phyloP scores from a whole-genome alignment of 2,888 invertebrate species.

The Papilio elwesi region DNA sequence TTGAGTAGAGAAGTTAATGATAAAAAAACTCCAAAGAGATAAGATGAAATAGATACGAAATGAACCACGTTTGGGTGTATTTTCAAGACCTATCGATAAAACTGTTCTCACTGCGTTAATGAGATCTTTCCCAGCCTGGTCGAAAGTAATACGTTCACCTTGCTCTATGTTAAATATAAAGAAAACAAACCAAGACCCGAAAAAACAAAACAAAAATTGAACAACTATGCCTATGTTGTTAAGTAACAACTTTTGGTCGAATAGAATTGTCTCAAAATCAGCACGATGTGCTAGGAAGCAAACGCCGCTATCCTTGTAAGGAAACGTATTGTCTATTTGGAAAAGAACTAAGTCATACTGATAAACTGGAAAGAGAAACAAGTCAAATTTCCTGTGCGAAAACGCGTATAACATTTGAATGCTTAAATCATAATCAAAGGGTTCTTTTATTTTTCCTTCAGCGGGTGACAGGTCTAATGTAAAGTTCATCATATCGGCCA shows the following conservation, averaged over 20 bases:
- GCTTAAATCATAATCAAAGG: constrained; percentile 63
- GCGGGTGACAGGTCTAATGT: constrained; percentile 62
- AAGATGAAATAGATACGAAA: constrained; percentile 68
- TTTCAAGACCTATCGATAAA: constrained; percentile 61
- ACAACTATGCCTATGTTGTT: constrained; percentile 53
- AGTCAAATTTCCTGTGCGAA: constrained; percentile 65
- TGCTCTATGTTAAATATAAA: constrained; percentile 61
- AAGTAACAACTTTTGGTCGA: constrained; percentile 60
- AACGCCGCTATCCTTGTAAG: constrained; percentile 71
- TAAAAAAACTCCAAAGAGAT: constrained; percentile 72
- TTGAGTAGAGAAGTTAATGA: constrained; percentile 73
- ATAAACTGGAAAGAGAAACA: constrained; percentile 68
- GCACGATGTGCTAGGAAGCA: constrained; percentile 70
- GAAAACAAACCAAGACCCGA: constrained; percentile 68
- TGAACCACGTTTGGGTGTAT: constrained; percentile 59
- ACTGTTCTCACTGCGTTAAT: constrained; percentile 66
- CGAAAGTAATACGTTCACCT: constrained; percentile 52
- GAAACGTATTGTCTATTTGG: constrained; percentile 65
- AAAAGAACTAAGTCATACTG: constrained; percentile 68
- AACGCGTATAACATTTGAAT: constrained; percentile 64
- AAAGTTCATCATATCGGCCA: constrained; percentile 68
- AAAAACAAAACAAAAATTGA: constrained; percentile 57
- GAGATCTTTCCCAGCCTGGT: constrained; percentile 72
- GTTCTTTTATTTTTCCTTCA: constrained; percentile 52
- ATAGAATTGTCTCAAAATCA: constrained; percentile 66